Conservation (phyloP, 2,797 vertebrate genomes). For the Cossypha dichroa region DNA sequence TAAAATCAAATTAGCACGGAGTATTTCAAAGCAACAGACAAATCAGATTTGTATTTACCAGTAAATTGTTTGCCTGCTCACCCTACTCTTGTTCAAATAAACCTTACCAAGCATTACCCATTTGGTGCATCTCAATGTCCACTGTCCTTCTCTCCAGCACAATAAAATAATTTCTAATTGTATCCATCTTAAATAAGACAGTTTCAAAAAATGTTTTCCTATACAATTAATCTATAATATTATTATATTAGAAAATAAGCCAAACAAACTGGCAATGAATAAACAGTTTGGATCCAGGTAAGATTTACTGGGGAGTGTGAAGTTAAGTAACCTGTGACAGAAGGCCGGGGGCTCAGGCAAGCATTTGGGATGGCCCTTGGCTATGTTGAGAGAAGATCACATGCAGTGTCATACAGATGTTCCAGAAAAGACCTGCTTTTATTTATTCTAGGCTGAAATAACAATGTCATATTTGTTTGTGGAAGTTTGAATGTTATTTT, state of each 20-base stretch:
- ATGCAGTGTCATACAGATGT: background rate
- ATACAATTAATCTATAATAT: background rate
- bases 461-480: background rate
- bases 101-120: background rate
- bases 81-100: conserved; percentile 1
- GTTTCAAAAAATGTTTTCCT: background rate
- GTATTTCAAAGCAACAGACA: background rate
- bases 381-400: background rate
- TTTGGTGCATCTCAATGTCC: background rate
- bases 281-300: background rate
- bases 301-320: background rate
- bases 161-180: background rate
- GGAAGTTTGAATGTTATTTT: background rate
- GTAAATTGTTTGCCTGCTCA: background rate
- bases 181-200: background rate
- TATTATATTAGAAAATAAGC: background rate
- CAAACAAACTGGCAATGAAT: background rate
- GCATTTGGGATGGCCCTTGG: background rate
- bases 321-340: background rate
- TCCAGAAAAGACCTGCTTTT: background rate
- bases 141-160: background rate
- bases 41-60: background rate
- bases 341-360: background rate
- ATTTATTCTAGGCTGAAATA: background rate
- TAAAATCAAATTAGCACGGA: background rate